phyloP scores from a whole-genome alignment of 2,888 invertebrate species.

The Oscheius sp. region DNA sequence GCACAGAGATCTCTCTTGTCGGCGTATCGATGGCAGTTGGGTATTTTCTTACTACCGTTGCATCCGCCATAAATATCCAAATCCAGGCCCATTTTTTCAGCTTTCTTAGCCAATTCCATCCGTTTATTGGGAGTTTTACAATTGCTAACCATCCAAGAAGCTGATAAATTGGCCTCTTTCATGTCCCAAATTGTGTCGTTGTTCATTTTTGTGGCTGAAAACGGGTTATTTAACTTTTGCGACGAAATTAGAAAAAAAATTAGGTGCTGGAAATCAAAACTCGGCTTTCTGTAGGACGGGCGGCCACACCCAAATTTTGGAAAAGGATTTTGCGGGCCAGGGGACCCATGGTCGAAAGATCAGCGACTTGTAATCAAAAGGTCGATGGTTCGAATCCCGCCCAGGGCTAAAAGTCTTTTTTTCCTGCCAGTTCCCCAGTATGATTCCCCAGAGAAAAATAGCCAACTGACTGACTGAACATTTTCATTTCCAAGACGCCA shows the following conservation, averaged over 20 bases:
- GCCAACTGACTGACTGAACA: conserved; percentile 9
- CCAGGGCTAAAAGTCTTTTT: too few species aligned
- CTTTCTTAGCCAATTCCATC: conserved; percentile 40
- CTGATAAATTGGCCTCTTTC: conserved; percentile 30
- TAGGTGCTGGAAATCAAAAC: not conserved
- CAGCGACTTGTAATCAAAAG: not conserved
- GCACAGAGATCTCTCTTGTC: conserved; percentile 35
- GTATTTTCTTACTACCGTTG: conserved; percentile 24
- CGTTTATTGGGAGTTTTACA: conserved; percentile 43
- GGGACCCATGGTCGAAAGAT: too few species aligned
- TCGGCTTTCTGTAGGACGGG: too few species aligned
- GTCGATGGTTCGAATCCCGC: too few species aligned
- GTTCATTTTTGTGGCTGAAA: conserved; percentile 15
- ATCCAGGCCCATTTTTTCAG: not conserved
- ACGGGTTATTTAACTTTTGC: too few species aligned
- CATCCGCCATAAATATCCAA: conserved; percentile 41
- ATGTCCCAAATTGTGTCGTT: conserved; percentile 29
- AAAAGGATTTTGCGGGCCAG: too few species aligned
- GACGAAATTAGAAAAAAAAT: too few species aligned
- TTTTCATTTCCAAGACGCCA: conserved; percentile 36
- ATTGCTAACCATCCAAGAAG: conserved; percentile 50
- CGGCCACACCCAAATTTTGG: too few species aligned
- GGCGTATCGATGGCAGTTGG: conserved; percentile 38
- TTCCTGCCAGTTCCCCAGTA: too few species aligned
- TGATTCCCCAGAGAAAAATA: too few species aligned